Conservation (phyloP, 2,797 vertebrate species). For the Enteromius thamalakanensis region DNA sequence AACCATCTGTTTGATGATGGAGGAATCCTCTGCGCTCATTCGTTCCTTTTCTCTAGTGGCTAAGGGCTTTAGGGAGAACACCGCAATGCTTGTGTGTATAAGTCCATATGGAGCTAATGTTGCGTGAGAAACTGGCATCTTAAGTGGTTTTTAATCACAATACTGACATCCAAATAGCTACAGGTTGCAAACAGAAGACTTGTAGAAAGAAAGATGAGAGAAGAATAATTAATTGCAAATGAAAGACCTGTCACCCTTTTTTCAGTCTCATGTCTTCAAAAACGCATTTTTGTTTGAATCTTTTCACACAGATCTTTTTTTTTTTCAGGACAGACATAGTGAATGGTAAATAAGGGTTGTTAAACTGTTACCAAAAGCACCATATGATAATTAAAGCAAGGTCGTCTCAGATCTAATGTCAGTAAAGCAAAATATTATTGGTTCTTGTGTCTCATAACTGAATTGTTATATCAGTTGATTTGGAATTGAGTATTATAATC, state of each 20-base stretch:
- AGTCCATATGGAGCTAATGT: slow-evolving; percentile 57
- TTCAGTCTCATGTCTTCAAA: neutral
- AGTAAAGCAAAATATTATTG: too few relatives aligned
- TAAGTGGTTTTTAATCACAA: slow-evolving; percentile 59
- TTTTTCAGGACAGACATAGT: too few relatives aligned
- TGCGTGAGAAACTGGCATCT: slow-evolving; percentile 48
- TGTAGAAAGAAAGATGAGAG: slow-evolving; percentile 19
- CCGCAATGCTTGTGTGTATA: slow-evolving; percentile 33
- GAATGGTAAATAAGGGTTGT: too few relatives aligned
- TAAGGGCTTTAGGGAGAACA: slow-evolving; percentile 42
- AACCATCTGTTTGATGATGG: slow-evolving; percentile 41
- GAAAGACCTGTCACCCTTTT: neutral
- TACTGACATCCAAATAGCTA: slow-evolving; percentile 40
- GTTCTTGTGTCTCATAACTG: too few relatives aligned
- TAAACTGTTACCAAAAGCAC: too few relatives aligned
- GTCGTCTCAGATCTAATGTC: too few relatives aligned
- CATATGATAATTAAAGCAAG: too few relatives aligned
- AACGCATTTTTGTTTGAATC: too few relatives aligned
- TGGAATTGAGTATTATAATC: too few relatives aligned
- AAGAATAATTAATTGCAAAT: neutral
- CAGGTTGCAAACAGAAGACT: slow-evolving; percentile 40
- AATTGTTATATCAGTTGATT: too few relatives aligned
- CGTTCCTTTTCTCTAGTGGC: slow-evolving; percentile 49
- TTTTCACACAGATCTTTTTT: too few relatives aligned
- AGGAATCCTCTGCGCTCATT: slow-evolving; percentile 5